Percentiles rank a stretch among this genome's conserved stretches.
These are phyloP conservation scores for Habropoda laboriosa DNA, from an alignment of 1,140 invertebrate species.

Conservation along the genomic window DNA sequence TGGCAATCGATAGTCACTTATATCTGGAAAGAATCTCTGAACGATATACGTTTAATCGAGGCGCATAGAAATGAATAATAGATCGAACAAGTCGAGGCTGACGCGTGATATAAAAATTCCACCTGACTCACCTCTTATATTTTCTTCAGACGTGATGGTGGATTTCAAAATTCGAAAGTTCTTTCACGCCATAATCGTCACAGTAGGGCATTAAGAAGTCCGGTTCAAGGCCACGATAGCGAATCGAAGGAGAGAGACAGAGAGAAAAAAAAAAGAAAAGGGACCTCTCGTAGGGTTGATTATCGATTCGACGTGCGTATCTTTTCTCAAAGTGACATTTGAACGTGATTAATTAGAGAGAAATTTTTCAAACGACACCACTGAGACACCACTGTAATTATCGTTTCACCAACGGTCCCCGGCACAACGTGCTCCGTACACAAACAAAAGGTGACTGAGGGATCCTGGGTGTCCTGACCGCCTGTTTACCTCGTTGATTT, in stretches of 20 bases:
- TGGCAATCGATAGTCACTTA: slow-evolving; percentile 45
- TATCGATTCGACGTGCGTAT: no score
- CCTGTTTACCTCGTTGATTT: slow-evolving; percentile 47
- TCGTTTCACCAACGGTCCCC: background rate
- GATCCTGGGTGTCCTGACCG: slow-evolving; percentile 12
- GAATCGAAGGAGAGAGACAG: background rate
- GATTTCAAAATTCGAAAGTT: slow-evolving; percentile 59
- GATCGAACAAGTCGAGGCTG: background rate
- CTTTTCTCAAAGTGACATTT: background rate
- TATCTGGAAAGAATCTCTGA: slow-evolving; percentile 1
- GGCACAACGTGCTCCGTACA: slow-evolving; percentile 35
- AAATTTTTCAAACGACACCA: background rate
- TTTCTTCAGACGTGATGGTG: slow-evolving; percentile 1
- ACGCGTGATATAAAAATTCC: background rate
- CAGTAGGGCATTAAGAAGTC: slow-evolving; percentile 65
- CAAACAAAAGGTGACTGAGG: slow-evolving; percentile 46
- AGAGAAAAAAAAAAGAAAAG: no score
- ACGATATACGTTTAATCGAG: background rate
- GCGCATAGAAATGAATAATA: background rate
- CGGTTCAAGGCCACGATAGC: slow-evolving; percentile 68
- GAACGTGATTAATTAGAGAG: background rate
- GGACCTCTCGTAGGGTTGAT: no score
- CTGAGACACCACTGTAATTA: background rate
- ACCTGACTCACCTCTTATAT: slow-evolving; percentile 44
- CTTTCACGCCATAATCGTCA: slow-evolving; percentile 48